Percentiles rank a stretch among this genome's conserved stretches.
Conservation (phyloP, 2,888 invertebrate genomes). For the Chalcis sispes region DNA sequence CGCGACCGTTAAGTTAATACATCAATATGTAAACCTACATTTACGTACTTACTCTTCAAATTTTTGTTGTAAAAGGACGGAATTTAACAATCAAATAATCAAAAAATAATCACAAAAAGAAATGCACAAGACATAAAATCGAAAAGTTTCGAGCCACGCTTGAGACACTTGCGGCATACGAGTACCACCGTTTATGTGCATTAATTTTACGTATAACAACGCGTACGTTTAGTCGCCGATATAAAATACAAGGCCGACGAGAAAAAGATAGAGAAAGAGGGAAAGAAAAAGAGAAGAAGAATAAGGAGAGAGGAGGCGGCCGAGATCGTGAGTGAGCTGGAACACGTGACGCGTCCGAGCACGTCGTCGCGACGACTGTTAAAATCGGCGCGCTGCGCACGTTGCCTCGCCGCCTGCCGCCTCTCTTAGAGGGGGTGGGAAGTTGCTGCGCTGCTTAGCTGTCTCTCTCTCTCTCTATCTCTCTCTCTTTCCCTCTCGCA, state of each 20-base stretch:
- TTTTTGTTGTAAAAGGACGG: no score
- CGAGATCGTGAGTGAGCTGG: background rate
- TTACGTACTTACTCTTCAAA: no score
- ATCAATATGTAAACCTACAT: no score
- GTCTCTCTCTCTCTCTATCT: no score
- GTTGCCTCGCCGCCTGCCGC: constrained; percentile 29
- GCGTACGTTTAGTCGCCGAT: no score
- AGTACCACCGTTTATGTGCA: no score
- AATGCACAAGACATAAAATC: background rate
- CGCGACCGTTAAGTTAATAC: no score
- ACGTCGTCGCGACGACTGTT: constrained; percentile 67
- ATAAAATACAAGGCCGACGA: no score
- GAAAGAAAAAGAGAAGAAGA: background rate
- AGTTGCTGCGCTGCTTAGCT: background rate
- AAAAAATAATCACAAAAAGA: background rate
- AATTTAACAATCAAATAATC: background rate
- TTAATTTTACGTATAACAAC: no score
- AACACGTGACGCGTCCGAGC: constrained; percentile 57
- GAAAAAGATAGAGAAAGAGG: constrained; percentile 5
- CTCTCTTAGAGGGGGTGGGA: constrained; percentile 22
- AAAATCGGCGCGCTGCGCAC: constrained; percentile 64
- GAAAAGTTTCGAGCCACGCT: no score
- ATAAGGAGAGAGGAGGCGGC: background rate
- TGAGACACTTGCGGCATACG: no score
- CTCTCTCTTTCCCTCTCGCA: no score